A percentile compares a stretch with the other conserved stretches of the same genome.
These are phyloP conservation scores for Piprites chloris DNA, from an alignment of 2,113 vertebrate species.

Conservation along the genomic window DNA sequence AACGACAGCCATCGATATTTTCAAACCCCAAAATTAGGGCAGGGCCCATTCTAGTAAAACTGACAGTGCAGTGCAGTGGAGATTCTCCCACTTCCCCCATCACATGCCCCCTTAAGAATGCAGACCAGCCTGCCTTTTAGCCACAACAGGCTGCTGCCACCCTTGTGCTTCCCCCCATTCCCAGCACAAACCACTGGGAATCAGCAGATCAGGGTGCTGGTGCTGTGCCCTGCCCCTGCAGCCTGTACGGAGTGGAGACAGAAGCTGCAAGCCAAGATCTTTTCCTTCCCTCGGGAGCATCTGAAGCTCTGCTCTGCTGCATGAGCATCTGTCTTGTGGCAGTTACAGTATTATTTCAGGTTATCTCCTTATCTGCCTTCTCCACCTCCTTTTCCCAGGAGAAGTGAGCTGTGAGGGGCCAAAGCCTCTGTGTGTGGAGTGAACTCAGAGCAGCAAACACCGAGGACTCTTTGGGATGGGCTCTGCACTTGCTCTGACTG, in stretches of 20 bases:
- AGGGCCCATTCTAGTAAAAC: not conserved
- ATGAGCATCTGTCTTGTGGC: not conserved
- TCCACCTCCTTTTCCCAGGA: not conserved
- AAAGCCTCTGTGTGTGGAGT: not conserved
- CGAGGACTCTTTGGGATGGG: not conserved
- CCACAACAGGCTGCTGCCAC: not conserved
- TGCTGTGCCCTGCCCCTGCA: not conserved
- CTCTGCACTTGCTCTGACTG: not conserved
- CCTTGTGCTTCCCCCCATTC: not conserved
- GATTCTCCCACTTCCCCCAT: no score
- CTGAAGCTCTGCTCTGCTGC: not conserved
- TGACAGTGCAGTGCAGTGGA: not conserved
- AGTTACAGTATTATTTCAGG: not conserved
- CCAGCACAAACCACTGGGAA: not conserved
- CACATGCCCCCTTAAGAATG: no score
- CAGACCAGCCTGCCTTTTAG: not conserved
- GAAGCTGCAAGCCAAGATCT: not conserved
- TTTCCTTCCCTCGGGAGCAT: not conserved
- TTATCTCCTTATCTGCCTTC: not conserved
- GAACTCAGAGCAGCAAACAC: not conserved
- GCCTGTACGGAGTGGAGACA: accelerated
- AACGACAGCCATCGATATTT: not conserved
- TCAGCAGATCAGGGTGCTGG: accelerated
- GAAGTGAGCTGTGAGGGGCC: not conserved
- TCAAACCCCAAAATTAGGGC: not conserved